Evolutionary conservation across 2,888 invertebrate species (phyloP), one percentile per base, ranked within the genome.

Genomic region (Tetrapedia diversipes): DNA sequence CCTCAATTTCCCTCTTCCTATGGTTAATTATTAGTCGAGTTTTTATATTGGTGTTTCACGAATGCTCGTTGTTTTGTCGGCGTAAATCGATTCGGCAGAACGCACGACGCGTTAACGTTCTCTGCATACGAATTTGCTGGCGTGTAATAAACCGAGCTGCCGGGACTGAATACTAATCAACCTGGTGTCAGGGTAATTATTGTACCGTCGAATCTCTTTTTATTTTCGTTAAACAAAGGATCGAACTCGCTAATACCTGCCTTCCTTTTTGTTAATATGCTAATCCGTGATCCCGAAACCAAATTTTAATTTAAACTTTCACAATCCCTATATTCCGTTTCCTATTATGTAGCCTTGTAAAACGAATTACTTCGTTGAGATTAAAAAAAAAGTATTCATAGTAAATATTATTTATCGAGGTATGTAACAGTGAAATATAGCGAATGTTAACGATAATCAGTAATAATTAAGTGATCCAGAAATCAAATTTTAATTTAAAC

Each of bases 101-200:
- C 39, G 16, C 59, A 54, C 32, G 61, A 56, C 73, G n/a, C 19
- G 43, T 54, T 54, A 54, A 63, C 47, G 32, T 24, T 41, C 16
- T 34, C 16, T 49, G 61, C 56, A 56, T 47, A 39, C 54, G 39
- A 73, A 72, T 60, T n/a, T 29, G 41, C 22, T 19, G 49, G 29
- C 29, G 72, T 71, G 51, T 45, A 53, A 54, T 54, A 72, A 60
- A 39, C 45, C 43, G 34, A 27, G 45, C 37, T 16, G 29, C 45
- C 32, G 19, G 41, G 29, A 22, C n/a, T 22, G 39, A 53, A 72
- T 60, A 60, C 53, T 60, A 73, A 73, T 73, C 32, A 54, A 19
- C 19, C 4, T 32, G n/a, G 47, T 19, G 45, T 19, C 39, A 16
- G 14, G 51, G 37, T 56, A 54, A 71, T 61, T 61, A 47, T 41